Evolutionary conservation across 2,888 invertebrate genomes (phyloP).

Genomic region (Drosophila basisetae): DNA sequence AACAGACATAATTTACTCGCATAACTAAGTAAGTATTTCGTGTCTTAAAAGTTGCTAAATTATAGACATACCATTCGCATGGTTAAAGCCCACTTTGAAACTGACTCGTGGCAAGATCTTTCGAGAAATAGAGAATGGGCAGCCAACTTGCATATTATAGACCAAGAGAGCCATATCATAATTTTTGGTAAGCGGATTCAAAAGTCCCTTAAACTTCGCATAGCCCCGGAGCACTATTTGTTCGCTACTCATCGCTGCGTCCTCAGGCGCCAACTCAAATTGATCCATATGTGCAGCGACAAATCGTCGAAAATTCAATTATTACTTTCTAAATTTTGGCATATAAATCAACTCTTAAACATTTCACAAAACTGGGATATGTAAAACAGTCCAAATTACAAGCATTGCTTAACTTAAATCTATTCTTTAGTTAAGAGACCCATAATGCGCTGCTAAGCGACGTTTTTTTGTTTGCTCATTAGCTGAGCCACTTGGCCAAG

Average conservation of each 20-base stretch:
- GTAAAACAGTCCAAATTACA: background rate
- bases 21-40: background rate
- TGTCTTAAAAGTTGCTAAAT: background rate
- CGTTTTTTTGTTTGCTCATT: constrained; percentile 59
- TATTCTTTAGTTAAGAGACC: background rate
- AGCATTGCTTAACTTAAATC: background rate
- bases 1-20: background rate
- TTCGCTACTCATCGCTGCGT: constrained; percentile 43
- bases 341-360: constrained; percentile 28
- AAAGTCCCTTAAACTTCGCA: constrained; percentile 26
- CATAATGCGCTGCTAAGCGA: background rate
- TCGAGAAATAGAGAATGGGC: constrained; percentile 12
- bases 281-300: constrained; percentile 37
- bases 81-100: constrained; percentile 44
- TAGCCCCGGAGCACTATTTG: constrained; percentile 37
- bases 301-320: constrained; percentile 10
- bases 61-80: constrained; percentile 47
- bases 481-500: constrained; percentile 48
- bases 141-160: constrained; percentile 42
- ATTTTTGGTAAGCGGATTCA: background rate
- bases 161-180: constrained; percentile 39
- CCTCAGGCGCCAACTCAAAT: constrained; percentile 43
- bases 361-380: background rate
- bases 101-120: constrained; percentile 32
- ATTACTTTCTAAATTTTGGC: constrained; percentile 47